Percentiles rank a stretch among this genome's conserved stretches.
These are phyloP conservation scores for Bothrops jararaca DNA, from an alignment of 2,113 vertebrate genomes.

Conservation along the genomic window DNA sequence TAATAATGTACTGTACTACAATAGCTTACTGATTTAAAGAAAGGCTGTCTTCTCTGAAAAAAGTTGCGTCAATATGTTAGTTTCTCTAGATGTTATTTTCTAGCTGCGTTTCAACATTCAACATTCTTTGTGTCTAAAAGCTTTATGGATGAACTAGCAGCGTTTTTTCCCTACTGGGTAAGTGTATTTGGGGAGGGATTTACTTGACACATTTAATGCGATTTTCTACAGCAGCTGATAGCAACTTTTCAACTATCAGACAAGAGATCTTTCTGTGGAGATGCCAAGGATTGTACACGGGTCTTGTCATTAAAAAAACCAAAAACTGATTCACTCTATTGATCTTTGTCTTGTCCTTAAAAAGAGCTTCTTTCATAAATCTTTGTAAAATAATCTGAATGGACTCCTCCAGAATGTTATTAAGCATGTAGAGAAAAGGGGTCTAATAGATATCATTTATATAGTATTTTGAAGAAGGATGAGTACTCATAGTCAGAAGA, in stretches of 20 bases:
- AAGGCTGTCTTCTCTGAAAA: neutral
- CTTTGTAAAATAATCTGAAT: neutral
- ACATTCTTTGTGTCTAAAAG: neutral
- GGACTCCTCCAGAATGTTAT: neutral
- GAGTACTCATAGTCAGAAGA: neutral
- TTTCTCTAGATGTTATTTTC: neutral
- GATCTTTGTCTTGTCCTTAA: neutral
- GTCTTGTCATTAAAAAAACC: neutral
- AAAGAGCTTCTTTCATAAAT: neutral
- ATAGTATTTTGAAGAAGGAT: neutral
- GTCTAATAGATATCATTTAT: neutral
- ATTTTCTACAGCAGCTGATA: neutral
- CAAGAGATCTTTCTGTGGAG: neutral
- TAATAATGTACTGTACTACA: neutral
- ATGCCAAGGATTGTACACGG: neutral
- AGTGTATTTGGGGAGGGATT: neutral
- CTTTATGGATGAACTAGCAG: neutral
- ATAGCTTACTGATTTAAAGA: neutral
- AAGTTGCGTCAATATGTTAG: neutral
- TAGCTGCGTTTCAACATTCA: neutral
- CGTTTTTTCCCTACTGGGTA: neutral
- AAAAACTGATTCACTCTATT: neutral
- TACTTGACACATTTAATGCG: neutral
- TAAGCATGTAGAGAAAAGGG: neutral
- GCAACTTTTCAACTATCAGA: neutral